phyloP scores from a whole-genome alignment of 2,113 vertebrate genomes.

The Psilopogon haemacephalus region DNA sequence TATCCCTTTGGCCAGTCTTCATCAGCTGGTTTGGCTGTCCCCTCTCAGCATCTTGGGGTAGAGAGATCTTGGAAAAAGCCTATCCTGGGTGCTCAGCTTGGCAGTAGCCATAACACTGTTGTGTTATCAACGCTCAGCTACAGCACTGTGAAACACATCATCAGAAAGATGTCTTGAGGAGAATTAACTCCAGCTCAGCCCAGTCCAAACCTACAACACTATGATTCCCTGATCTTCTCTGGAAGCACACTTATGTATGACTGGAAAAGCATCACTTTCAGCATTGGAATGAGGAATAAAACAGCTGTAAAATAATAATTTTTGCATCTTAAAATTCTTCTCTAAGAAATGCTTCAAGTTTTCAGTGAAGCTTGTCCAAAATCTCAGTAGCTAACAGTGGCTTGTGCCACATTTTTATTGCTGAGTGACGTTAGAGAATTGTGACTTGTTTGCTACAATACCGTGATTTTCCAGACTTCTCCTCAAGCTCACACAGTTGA shows the following conservation, averaged over 20 bases:
- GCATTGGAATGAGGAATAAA: not conserved
- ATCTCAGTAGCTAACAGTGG: not conserved
- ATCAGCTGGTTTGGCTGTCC: too few relatives aligned
- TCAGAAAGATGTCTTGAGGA: too few relatives aligned
- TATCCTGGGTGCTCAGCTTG: too few relatives aligned
- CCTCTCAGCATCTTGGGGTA: too few relatives aligned
- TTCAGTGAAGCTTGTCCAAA: not conserved
- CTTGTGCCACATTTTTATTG: not conserved
- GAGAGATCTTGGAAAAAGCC: too few relatives aligned
- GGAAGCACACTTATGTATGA: not conserved
- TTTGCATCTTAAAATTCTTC: not conserved
- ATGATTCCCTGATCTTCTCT: not conserved
- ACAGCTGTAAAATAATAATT: not conserved
- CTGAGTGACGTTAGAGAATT: not conserved
- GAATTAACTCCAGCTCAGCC: too few relatives aligned
- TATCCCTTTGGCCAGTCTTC: too few relatives aligned
- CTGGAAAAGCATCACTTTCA: not conserved
- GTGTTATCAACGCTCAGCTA: too few relatives aligned
- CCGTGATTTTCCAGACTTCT: not conserved
- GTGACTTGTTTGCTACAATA: not conserved
- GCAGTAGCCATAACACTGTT: too few relatives aligned
- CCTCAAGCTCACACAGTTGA: not conserved
- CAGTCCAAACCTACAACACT: too few relatives aligned
- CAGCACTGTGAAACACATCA: too few relatives aligned
- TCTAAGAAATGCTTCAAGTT: not conserved